phyloP scores from a whole-genome alignment of 2,797 vertebrate species.

The Chrosomus eos region DNA sequence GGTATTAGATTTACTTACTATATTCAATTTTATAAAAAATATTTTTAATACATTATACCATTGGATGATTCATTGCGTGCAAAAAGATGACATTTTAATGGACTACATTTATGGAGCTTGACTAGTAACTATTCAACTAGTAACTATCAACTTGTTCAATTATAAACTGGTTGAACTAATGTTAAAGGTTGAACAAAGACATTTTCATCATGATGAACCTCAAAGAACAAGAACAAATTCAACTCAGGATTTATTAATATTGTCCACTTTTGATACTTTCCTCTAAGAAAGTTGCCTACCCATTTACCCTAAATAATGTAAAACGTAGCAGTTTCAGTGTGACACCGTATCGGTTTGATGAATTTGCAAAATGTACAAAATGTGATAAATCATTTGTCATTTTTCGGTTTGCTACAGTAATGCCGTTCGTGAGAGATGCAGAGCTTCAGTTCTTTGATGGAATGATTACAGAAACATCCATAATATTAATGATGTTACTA shows the following conservation, averaged over 20 bases:
- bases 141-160: background rate
- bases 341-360: slow-evolving; percentile 20
- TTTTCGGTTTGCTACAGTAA: slow-evolving; percentile 29
- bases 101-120: background rate
- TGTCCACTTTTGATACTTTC: background rate
- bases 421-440: background rate
- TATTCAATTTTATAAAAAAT: background rate
- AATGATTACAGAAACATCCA: slow-evolving; percentile 47
- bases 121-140: background rate
- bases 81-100: background rate
- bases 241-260: background rate
- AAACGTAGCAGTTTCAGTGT: background rate
- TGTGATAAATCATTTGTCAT: slow-evolving; percentile 26
- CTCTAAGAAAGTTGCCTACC: slow-evolving; percentile 16
- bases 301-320: slow-evolving; percentile 28
- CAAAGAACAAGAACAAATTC: background rate
- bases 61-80: too few species aligned
- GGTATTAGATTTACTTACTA: background rate
- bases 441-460: slow-evolving; percentile 19
- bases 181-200: background rate
- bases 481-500: slow-evolving; percentile 48
- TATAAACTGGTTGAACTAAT: background rate
- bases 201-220: background rate
- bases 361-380: slow-evolving; percentile 27
- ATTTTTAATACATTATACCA: background rate